These are phyloP conservation scores for Ditula angustiorana DNA, from an alignment of 2,888 invertebrate species.

Conservation along the genomic window DNA sequence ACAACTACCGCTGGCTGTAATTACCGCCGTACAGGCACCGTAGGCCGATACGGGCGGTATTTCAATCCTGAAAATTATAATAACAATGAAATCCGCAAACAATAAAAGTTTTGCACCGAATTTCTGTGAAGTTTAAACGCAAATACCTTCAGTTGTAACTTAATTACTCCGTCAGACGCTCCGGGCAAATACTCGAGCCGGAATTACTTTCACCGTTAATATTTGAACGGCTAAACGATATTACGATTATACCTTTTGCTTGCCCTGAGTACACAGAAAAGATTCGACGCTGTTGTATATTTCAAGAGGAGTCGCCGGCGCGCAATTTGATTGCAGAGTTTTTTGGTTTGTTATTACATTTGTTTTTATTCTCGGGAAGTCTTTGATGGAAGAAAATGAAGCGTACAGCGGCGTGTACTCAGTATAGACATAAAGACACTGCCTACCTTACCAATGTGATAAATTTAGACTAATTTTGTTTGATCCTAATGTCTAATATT, in stretches of 20 bases:
- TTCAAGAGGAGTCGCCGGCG: constrained; percentile 2
- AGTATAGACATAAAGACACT: too few species aligned
- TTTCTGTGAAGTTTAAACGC: constrained; percentile 30
- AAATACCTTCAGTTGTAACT: constrained; percentile 33
- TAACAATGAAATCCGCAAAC: constrained; percentile 37
- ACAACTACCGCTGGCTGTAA: too few species aligned
- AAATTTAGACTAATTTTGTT: too few species aligned
- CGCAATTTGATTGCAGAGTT: constrained; percentile 9
- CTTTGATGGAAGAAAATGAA: background rate
- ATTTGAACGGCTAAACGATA: constrained; percentile 35
- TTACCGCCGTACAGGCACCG: background rate
- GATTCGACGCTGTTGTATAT: constrained; percentile 24
- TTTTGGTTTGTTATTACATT: background rate
- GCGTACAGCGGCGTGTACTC: too few species aligned
- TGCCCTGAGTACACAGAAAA: constrained; percentile 15
- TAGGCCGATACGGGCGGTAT: constrained; percentile 1
- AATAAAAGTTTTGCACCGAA: constrained; percentile 28
- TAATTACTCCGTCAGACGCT: constrained; percentile 26
- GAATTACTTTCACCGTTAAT: constrained; percentile 28
- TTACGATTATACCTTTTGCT: constrained; percentile 31
- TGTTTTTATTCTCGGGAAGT: constrained; percentile 3
- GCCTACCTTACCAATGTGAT: too few species aligned
- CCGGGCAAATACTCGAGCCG: constrained; percentile 21
- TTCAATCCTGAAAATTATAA: constrained; percentile 23
- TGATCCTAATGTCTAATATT: too few species aligned